phyloP scores from a whole-genome alignment of 2,888 invertebrate species.

The Drosophila cracens region DNA sequence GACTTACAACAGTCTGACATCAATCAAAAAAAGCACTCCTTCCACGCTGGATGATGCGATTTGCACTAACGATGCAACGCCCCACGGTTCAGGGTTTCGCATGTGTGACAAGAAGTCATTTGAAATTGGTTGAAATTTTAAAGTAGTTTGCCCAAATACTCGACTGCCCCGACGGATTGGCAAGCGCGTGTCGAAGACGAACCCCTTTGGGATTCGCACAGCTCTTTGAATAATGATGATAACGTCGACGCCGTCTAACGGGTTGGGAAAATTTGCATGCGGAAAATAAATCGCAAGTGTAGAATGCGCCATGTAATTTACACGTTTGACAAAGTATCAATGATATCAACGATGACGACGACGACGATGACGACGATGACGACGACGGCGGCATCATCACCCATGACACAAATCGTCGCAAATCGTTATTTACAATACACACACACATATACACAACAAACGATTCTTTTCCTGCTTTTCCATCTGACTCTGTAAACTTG shows the following conservation, averaged over 20 bases:
- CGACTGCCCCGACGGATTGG: constrained; percentile 21
- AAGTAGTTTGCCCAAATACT: constrained; percentile 68
- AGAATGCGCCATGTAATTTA: constrained; percentile 81
- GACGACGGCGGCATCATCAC: constrained; percentile 53
- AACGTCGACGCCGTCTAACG: constrained; percentile 50
- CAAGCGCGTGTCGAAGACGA: constrained; percentile 45
- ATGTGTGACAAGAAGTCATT: constrained; percentile 76
- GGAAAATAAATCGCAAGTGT: constrained; percentile 61
- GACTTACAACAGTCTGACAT: constrained; percentile 81
- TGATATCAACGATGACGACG: constrained; percentile 68
- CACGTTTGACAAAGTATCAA: constrained; percentile 82
- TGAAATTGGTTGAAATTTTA: constrained; percentile 79
- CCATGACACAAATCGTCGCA: constrained; percentile 80
- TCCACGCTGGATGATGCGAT: constrained; percentile 67
- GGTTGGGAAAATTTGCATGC: constrained; percentile 72
- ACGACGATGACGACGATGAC: constrained; percentile 43
- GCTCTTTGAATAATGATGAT: constrained; percentile 78
- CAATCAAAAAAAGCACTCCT: constrained; percentile 72
- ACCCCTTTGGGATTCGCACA: constrained; percentile 73
- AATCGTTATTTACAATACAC: constrained; percentile 78
- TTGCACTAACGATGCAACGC: constrained; percentile 75
- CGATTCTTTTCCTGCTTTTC: constrained; percentile 16
- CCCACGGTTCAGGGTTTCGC: constrained; percentile 27
- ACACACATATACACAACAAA: constrained; percentile 3
- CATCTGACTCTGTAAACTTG: constrained; percentile 20